Base-by-base conservation (phyloP, 1,140 invertebrate species). In the Cylas formicarius region DNA sequence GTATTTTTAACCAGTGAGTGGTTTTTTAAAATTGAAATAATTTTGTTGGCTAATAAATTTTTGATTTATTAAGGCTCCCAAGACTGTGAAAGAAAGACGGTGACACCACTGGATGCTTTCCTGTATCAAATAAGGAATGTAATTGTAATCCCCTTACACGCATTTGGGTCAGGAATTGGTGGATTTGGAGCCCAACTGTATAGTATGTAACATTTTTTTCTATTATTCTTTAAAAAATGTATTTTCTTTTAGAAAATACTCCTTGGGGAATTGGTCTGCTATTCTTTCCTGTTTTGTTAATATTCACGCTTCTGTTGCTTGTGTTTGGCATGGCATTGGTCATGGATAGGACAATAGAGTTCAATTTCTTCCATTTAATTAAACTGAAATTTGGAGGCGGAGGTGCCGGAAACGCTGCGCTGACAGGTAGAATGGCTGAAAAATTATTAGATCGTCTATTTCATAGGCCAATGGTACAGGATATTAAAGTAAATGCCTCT, bases 131-230 rank as follows among this genome's bases (percentile, higher is more conserved):
- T 49, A 24, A 53, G 49, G 20, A 21, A 46, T 17, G 16, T 53
- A 19, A 42, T 53, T 18, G 49, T 48, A 18, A 27, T 53, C 9
- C 51, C 51, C 2, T 24, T 53, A 29, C 21, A 33, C 21, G 36
- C 51, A 2, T 10, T 49, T 9, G 51, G 51, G 13, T 34, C 51
- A 36, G 51, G 51, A 27, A 36, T 53, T 21, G 51, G 51, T 7
- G 21, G 33, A 6, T 53, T 53, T 33, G 46, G 35, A 18, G 22
- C 26, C 16, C 32, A 53, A n/a, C 45, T 53, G 26, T 53, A 40
- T 40, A 26, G 51, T 53, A 37, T 28, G 33, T 21, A 24, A 33
- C 13, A 37, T 43, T 14, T 32, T 47, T 31, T 4, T 9, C 1
- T 6, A 2, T 18, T 16, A 21, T 40, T 16, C 33, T 32, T 14